Conservation (phyloP, 2,113 vertebrate genomes). For the Meles meles region DNA sequence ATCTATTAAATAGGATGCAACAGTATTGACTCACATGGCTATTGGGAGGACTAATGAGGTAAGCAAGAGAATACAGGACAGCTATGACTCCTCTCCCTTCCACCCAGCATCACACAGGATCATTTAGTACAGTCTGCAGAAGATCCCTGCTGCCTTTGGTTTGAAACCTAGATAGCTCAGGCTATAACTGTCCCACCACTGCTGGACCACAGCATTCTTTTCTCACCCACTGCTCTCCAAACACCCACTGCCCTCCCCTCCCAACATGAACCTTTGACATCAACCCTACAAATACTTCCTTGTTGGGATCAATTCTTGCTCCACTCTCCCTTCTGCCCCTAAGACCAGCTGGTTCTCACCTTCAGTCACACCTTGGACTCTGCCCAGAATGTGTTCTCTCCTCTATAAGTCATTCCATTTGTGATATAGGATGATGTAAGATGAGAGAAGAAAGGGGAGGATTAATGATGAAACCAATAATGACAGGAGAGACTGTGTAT, state of each 20-base stretch:
- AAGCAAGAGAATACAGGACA: not conserved
- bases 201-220: not conserved
- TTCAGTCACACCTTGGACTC: not conserved
- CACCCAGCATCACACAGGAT: not conserved
- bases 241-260: not conserved
- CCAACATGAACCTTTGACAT: not conserved
- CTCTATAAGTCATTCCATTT: not conserved
- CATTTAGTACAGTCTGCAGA: not conserved
- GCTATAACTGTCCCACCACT: not conserved
- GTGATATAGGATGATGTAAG: not conserved
- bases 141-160: not conserved
- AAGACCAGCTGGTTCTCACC: not conserved
- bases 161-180: not conserved
- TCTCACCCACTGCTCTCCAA: not conserved
- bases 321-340: not conserved
- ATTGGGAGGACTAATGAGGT: not conserved
- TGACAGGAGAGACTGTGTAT: too few relatives aligned
- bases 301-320: not conserved
- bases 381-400: not conserved
- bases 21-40: not conserved
- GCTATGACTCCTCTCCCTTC: not conserved
- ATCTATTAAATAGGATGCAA: not conserved
- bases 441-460: not conserved
- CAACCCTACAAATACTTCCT: not conserved
- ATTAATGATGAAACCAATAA: too few relatives aligned